Conservation (phyloP, 2,888 invertebrate species). For the Geotrupes spiniger region DNA sequence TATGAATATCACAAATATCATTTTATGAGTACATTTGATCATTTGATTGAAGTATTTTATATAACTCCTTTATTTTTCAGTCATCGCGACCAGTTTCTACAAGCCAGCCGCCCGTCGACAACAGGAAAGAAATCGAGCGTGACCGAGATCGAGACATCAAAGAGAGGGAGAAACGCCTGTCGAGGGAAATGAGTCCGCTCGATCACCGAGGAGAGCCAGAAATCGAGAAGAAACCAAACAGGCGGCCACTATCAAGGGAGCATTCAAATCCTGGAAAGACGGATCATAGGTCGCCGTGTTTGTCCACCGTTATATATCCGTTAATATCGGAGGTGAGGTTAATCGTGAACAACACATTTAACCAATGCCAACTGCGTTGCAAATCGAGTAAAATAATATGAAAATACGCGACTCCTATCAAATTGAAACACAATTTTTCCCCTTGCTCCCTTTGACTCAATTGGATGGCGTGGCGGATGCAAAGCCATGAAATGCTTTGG, state of each 20-base stretch:
- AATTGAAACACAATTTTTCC: background rate
- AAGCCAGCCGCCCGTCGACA: constrained; percentile 46
- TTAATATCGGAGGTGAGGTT: constrained; percentile 55
- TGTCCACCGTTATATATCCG: constrained; percentile 57
- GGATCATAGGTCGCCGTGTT: constrained; percentile 45
- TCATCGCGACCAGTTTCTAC: constrained; percentile 39
- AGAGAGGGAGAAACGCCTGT: constrained; percentile 45
- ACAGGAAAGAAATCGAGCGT: constrained; percentile 42
- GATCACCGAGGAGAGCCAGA: constrained; percentile 51
- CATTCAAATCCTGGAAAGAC: constrained; percentile 41
- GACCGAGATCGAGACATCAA: constrained; percentile 49
- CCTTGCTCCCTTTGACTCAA: background rate
- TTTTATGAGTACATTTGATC: no score
- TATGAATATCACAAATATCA: no score
- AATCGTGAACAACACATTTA: no score
- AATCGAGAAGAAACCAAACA: constrained; percentile 43
- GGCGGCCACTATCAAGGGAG: constrained; percentile 38
- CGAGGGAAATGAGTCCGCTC: constrained; percentile 51
- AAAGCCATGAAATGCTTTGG: no score
- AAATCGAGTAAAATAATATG: no score
- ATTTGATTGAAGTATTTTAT: no score
- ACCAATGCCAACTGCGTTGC: no score
- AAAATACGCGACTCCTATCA: no score
- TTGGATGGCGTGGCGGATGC: no score
- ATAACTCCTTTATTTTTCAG: constrained; percentile 21